Conservation (phyloP, 2,797 vertebrate species). For the Dicrostonyx torquatus region DNA sequence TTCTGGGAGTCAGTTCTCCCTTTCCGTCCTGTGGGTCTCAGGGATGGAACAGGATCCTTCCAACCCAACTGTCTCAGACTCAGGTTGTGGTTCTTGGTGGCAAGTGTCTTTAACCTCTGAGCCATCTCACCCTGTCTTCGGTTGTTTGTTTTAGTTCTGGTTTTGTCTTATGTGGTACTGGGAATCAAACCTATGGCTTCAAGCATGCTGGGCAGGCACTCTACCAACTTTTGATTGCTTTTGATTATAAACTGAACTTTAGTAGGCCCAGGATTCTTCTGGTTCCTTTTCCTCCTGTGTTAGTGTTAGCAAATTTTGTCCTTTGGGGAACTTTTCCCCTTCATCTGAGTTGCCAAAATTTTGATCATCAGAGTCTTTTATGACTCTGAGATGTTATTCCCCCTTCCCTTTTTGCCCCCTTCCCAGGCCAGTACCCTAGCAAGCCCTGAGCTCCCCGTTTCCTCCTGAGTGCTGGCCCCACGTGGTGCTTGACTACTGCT, state of each 20-base stretch:
- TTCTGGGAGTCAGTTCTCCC: background rate
- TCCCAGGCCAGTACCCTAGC: background rate
- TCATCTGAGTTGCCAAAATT: background rate
- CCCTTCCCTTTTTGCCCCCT: background rate
- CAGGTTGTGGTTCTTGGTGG: background rate
- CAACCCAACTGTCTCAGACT: background rate
- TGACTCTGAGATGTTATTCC: background rate
- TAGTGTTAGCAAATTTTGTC: background rate
- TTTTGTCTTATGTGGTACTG: background rate
- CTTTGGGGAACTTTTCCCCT: background rate
- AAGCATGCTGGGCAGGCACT: background rate
- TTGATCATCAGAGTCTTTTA: background rate
- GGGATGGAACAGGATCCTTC: background rate
- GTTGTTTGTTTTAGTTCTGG: background rate
- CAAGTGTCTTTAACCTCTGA: background rate
- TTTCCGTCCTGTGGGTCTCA: background rate
- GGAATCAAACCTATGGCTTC: background rate
- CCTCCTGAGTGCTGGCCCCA: background rate
- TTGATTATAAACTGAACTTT: background rate
- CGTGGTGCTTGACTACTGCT: background rate
- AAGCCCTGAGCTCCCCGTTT: background rate
- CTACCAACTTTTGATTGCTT: background rate
- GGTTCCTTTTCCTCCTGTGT: background rate
- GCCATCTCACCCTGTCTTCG: background rate
- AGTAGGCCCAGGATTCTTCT: fast-evolving